Base-by-base conservation (phyloP, 2,888 invertebrate species). In the Cheilosia soror region DNA sequence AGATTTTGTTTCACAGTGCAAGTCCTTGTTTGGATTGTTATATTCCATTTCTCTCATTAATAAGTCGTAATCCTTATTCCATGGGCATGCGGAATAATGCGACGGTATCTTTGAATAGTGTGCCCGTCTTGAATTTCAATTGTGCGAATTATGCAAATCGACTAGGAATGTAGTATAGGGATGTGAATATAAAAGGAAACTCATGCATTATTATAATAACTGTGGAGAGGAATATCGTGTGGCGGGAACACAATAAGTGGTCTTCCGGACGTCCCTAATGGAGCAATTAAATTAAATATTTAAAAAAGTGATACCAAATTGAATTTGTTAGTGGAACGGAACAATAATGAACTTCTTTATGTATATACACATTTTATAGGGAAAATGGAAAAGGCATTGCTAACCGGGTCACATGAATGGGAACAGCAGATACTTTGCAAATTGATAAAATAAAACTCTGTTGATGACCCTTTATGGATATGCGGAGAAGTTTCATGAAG, bases 101-200 rank as follows among this genome's bases (percentile, higher is more conserved):
- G 47, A 44, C 31, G 33, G 5, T 31, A 47, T 63, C 25, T 49
- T 25, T 49, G 13, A 37, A 33, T 7, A 49, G 63, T 37, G 63
- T 33, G 15, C 25, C 33, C 25, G 33, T 37, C 25, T 49, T 37
- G 37, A 65, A 33, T 51, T 37, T 20, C 33, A 37, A 49, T 49
- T 63, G 31, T 13, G 13, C 13, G 63, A 47, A 63, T 65, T 65
- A 49, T 65, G 63, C 49, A 49, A 65, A 65, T 49, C 20, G 25
- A 31, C 13, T 25, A 13, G 2, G 20, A 20, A 0, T 20, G 25
- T 1, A 11, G 5, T 7, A 11, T 31, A 4, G 47, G 9, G 37
- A 53, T 7, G 20, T n/a, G 13, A 37, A 53, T 13, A 37, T 9
- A 53, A 29, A 20, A n/a, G n/a, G 9, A 62, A 31, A 11, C 65